Evolutionary conservation across 1,140 invertebrate species (phyloP), one percentile per base, ranked within the genome.

Genomic region (Heliconius himera): DNA sequence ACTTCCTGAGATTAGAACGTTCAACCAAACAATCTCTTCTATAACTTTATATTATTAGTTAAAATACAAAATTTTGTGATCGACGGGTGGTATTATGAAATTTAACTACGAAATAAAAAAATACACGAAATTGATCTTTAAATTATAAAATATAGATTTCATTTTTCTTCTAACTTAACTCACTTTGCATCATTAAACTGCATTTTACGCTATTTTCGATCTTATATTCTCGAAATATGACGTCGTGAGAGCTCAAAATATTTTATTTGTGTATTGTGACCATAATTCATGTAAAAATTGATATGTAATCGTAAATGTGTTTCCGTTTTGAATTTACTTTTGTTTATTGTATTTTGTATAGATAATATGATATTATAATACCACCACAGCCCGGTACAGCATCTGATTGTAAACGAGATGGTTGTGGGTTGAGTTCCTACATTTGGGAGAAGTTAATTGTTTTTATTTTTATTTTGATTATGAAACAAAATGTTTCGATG

Each of bases 51-150:
- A 9, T 16, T 46, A 4, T 16, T 46, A 46, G 41, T 46, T 46
- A 16, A 46, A 0, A 26, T 16, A 29, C 29, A 66, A 66, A 66
- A 26, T 29, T 16, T 66, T 22, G n/a, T 41, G 71, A 84, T 76
- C 80, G 66, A 79, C 81, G 83, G 83, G 83, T n/a, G n/a, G n/a
- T 80, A 78, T 82, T 82, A 80, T 78, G 81, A 78, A 84, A 82
- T 78, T 80, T 76, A 11, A 22, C 11, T 66, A 4, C 9, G 22
- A 66, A 4, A 4, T n/a, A 2, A 16, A 16, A 11, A 2, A 22
- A 9, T 26, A 66, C 9, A 13, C 11, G 11, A 66, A 66, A 66
- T 16, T 13, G 11, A 66, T 66, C 60, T 29, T n/a, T 29, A 66
- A 16, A 13, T 1, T 8, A 16, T 26, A 26, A 66, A 29, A 13